Base-by-base conservation (phyloP, 1,140 invertebrate species). In the Hycleus phaleratus region DNA sequence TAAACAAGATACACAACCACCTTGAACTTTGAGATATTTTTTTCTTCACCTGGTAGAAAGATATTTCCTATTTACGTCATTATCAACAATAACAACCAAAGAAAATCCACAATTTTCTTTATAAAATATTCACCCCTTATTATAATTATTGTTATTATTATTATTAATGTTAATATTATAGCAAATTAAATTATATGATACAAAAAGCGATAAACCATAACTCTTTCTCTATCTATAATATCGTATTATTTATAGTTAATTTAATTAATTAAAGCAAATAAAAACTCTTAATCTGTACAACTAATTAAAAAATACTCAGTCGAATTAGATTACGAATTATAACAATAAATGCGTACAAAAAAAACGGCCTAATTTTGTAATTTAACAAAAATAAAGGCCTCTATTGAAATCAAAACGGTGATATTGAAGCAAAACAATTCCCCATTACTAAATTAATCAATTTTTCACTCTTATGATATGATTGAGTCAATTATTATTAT, bases 141-240 rank as follows among this genome's bases (percentile, higher is more conserved):
- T 32, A 32, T 32, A 5, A 32, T 32, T 32, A 32, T 32, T 7
- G 32, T 32, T 32, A 32, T 32, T 32, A 32, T 32, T 32, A 32
- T 32, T 32, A 32, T 32, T 32, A 32, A 5, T 32, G 7, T 39
- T 42, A 49, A 43, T 47, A 18, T 58, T 40, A 58, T 58, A 46
- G 56, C 56, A 58, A 51, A 58, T 58, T 51, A 58, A 58, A 52
- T 58, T 58, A 58, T 58, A 58, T 58, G 50, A 50, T 58, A 58
- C 56, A 58, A 58, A 39, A 52, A 58, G 56, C 56, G 45, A 44
- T 32, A 32, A 32, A 32, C 32, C 32, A 7, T 32, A 32, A 32
- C 32, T 18, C 18, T 12, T 12, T 12, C 12, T 18, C 18, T 18
- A 18, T 18, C 18, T 32, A 32, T 7, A 32, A 32, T 32, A 32